These are phyloP conservation scores for Gryllus bimaculatus DNA, from an alignment of 1,140 invertebrate species.

Conservation along the genomic window DNA sequence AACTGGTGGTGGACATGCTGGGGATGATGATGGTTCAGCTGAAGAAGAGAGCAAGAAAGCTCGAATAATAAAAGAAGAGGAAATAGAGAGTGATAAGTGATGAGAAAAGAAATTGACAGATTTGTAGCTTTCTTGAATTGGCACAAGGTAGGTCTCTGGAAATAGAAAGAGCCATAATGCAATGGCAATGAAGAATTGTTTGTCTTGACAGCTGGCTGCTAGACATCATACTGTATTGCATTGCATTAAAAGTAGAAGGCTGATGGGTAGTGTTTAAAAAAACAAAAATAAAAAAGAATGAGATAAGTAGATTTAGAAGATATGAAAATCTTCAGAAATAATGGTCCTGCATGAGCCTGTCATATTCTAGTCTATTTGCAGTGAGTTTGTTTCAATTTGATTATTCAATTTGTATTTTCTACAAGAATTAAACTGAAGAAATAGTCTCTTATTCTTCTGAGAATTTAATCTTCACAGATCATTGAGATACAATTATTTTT, in stretches of 20 bases:
- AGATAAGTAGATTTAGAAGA: background rate
- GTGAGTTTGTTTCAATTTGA: background rate
- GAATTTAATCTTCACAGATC: too few relatives aligned
- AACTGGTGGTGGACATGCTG: slow-evolving; percentile 4
- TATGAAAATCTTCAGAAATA: background rate
- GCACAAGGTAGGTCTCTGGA: background rate
- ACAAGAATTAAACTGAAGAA: background rate
- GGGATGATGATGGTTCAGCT: slow-evolving; percentile 8
- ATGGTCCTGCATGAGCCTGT: background rate
- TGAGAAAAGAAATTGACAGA: slow-evolving; percentile 6
- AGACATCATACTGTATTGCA: background rate
- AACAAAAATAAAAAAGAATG: background rate
- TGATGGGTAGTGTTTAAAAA: background rate
- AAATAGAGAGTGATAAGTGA: slow-evolving; percentile 8
- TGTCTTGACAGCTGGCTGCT: slow-evolving; percentile 2
- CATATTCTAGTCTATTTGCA: background rate
- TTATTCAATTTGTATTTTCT: background rate
- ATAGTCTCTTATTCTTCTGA: too few relatives aligned
- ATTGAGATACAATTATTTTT: too few relatives aligned
- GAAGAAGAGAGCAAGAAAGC: slow-evolving; percentile 18
- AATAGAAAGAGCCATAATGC: background rate
- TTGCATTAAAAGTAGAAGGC: background rate
- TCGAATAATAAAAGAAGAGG: slow-evolving; percentile 15
- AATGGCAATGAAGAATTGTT: background rate
- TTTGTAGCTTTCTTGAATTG: slow-evolving; percentile 6